Conservation (phyloP, 30 jellyfish, hydroid and myxozoan species). For the Aurelia aurita complex sp. Pacific region DNA sequence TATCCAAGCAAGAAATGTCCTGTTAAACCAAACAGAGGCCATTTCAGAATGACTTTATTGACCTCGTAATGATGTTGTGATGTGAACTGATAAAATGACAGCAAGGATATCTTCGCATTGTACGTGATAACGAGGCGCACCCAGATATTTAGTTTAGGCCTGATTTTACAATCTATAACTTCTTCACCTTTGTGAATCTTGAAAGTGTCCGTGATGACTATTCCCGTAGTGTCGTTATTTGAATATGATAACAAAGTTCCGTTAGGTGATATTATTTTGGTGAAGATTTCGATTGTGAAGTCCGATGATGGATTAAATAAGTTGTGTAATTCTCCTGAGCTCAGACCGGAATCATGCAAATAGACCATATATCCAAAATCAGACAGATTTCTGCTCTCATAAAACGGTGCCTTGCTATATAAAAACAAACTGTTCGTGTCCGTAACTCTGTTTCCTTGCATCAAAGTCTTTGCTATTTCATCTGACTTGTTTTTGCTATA, state of each 20-base stretch:
- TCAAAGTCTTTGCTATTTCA: background rate
- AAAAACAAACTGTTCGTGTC: conserved; percentile 6
- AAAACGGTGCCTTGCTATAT: conserved; percentile 30
- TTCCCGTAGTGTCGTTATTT: conserved; percentile 22
- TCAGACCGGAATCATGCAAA: conserved; percentile 37
- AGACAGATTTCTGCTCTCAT: conserved; percentile 30
- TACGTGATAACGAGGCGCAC: conserved; percentile 44
- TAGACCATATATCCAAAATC: conserved; percentile 31
- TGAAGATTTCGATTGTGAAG: conserved; percentile 56
- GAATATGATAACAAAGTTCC: conserved; percentile 60
- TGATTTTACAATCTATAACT: conserved; percentile 27
- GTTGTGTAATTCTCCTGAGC: conserved; percentile 22
- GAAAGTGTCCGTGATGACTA: conserved; percentile 26
- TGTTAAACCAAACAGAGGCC: conserved; percentile 34
- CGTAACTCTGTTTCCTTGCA: conserved; percentile 6
- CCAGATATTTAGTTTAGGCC: conserved; percentile 43
- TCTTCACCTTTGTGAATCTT: conserved; percentile 31
- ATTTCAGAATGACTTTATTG: conserved; percentile 25
- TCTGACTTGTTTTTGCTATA: background rate
- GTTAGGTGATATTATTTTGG: conserved; percentile 26
- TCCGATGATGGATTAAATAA: conserved; percentile 36
- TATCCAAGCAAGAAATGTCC: conserved; percentile 59
- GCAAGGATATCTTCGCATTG: conserved; percentile 26
- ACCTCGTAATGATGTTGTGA: conserved; percentile 30
- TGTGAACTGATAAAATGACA: conserved; percentile 47